Conservation (phyloP, 2,113 vertebrate genomes). For the Lophius piscatorius region DNA sequence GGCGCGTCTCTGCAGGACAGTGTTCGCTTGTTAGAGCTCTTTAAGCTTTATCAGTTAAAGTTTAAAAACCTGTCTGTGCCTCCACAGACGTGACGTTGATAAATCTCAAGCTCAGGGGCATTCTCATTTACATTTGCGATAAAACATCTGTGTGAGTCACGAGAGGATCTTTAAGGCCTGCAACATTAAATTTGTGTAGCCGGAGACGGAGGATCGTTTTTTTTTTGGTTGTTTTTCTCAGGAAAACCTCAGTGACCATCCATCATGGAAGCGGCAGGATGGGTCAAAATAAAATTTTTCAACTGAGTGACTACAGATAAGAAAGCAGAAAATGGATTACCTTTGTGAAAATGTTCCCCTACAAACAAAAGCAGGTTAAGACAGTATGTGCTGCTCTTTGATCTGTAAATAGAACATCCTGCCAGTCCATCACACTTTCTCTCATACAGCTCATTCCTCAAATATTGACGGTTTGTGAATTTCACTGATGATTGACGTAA, state of each 20-base stretch:
- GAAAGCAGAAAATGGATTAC: slow-evolving; percentile 42
- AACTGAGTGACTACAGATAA: slow-evolving; percentile 50
- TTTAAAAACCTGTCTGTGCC: slow-evolving; percentile 14
- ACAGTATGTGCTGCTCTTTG: slow-evolving; percentile 6
- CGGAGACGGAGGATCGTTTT: slow-evolving; percentile 47
- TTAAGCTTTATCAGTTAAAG: slow-evolving; percentile 26
- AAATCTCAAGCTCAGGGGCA: slow-evolving; percentile 37
- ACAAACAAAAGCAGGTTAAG: slow-evolving; percentile 1
- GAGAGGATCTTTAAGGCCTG: slow-evolving; percentile 4
- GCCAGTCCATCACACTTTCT: background rate
- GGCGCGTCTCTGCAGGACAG: slow-evolving; percentile 14
- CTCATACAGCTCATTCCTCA: slow-evolving; percentile 16
- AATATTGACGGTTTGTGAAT: background rate
- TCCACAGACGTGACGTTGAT: slow-evolving; percentile 54
- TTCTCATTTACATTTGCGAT: slow-evolving; percentile 25
- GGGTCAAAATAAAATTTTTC: slow-evolving; percentile 25
- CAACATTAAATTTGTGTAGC: no score
- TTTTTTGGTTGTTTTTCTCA: no score
- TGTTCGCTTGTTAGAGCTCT: no score
- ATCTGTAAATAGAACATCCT: slow-evolving; percentile 39
- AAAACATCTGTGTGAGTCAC: slow-evolving; percentile 4
- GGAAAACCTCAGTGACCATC: slow-evolving; percentile 28
- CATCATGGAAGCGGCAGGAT: slow-evolving; percentile 35
- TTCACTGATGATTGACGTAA: slow-evolving; percentile 5
- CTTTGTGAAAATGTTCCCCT: slow-evolving; percentile 10